Evolutionary conservation across 64 coral and sea anemone species (phyloP), one percentile per base, ranked within the genome.

Genomic region (Montipora capricornis): DNA sequence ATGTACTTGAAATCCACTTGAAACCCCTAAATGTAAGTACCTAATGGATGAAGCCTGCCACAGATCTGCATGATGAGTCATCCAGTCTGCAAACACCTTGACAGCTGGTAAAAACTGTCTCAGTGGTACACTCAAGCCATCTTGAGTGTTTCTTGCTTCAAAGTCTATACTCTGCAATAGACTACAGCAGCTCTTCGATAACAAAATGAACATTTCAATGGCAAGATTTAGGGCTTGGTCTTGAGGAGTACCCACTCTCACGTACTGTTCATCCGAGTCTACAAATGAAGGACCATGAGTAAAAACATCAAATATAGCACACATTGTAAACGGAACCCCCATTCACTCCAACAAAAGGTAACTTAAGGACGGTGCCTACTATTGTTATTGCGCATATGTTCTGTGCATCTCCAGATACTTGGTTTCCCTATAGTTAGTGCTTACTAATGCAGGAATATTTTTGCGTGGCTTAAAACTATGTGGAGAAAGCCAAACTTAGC

Each of bases 61-160:
- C 22, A 99, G 73, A 57, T 78, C 74, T 47, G 80, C 87, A 87
- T 96, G 78, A 5, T 76, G 70, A 7, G 71, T 74, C 89, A 96
- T 48, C 98, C 98, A 99, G 61, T 99, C 98, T 55, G 96, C 88
- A 95, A 95, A 99, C 16, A 99, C 95, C 75, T 96, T 99, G 9
- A 99, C 76, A 47, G 95, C 86, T 12, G 95, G 95, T 19, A 99
- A 49, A 51, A 92, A 96, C 80, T 96, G 95, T 10, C 89, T 80
- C 68, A 99, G 88, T 70, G 93, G 44, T 13, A 57, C 71, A 95
- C 70, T 44, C 44, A 90, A 47, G 19, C 75, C 92, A 58, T 90
- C 59, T 19, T 46, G 45, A 17, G 69, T 85, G 59, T 89, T 89
- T 16, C 64, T 49, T 9, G 51, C 73, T 75, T 89, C 26, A 77